phyloP scores from a whole-genome alignment of 2,888 invertebrate genomes.

The Athetis lepigone region DNA sequence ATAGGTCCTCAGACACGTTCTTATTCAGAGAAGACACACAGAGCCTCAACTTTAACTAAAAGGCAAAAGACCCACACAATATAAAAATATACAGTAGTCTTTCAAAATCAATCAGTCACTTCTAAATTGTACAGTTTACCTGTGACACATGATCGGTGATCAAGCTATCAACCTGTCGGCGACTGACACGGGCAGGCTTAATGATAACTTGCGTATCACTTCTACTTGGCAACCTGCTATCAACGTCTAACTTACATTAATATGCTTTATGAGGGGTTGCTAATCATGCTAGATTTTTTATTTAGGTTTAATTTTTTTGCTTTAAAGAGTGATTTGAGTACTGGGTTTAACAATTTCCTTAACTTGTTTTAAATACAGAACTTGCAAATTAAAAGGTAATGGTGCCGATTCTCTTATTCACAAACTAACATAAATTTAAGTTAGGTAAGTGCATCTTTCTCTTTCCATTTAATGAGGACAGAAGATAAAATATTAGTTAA shows the following conservation, averaged over 20 bases:
- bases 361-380: too few relatives aligned
- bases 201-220: slow-evolving; percentile 55
- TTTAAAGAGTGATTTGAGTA: too few relatives aligned
- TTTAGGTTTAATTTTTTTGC: neutral
- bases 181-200: slow-evolving; percentile 43
- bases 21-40: too few relatives aligned
- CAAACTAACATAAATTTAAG: too few relatives aligned
- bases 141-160: slow-evolving; percentile 39
- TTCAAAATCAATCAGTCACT: slow-evolving; percentile 14
- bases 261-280: slow-evolving; percentile 36
- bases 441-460: too few relatives aligned
- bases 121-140: slow-evolving; percentile 35
- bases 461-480: too few relatives aligned
- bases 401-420: too few relatives aligned
- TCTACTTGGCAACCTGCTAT: slow-evolving; percentile 56
- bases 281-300: slow-evolving; percentile 29
- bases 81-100: slow-evolving; percentile 15
- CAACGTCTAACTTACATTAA: slow-evolving; percentile 54
- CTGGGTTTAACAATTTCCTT: too few relatives aligned
- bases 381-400: too few relatives aligned
- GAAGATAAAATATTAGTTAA: too few relatives aligned
- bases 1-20: too few relatives aligned
- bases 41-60: too few relatives aligned
- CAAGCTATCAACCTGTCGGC: slow-evolving; percentile 43
- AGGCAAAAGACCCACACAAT: neutral